A percentile compares a stretch with the other conserved stretches of the same genome.
Conservation (phyloP, 92 coral and sea anemone genomes). For the Palythoa heliodiscus region DNA sequence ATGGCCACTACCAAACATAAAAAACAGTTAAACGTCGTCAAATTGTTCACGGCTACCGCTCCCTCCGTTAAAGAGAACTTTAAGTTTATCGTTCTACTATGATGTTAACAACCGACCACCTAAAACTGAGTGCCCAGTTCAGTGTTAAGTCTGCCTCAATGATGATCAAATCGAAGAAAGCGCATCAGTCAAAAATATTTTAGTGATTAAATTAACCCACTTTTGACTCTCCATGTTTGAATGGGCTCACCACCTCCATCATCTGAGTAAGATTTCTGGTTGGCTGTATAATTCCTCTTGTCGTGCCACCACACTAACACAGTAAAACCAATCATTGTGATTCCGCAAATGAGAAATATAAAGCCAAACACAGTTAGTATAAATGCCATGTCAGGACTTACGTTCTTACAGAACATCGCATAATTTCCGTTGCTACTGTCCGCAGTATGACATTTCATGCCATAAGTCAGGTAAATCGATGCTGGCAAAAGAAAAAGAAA, state of each 20-base stretch:
- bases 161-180: neutral
- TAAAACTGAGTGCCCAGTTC: neutral
- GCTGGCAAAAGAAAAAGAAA: conserved; percentile 1
- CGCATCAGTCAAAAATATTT: neutral
- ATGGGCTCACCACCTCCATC: neutral
- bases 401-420: conserved; percentile 3
- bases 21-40: neutral
- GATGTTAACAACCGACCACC: neutral
- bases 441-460: conserved; percentile 5
- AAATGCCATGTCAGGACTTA: conserved; percentile 23
- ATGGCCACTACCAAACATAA: neutral
- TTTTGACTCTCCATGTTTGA: neutral
- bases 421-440: neutral
- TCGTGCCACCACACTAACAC: conserved; percentile 13
- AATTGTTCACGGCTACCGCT: neutral
- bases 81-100: neutral
- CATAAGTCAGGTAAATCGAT: neutral
- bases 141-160: neutral
- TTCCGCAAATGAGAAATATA: conserved; percentile 23
- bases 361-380: conserved; percentile 31
- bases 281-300: neutral
- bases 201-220: neutral
- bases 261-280: neutral
- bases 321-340: conserved; percentile 10
- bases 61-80: neutral